phyloP scores from a whole-genome alignment of 2,888 invertebrate genomes.

The Galerucella pusilla region DNA sequence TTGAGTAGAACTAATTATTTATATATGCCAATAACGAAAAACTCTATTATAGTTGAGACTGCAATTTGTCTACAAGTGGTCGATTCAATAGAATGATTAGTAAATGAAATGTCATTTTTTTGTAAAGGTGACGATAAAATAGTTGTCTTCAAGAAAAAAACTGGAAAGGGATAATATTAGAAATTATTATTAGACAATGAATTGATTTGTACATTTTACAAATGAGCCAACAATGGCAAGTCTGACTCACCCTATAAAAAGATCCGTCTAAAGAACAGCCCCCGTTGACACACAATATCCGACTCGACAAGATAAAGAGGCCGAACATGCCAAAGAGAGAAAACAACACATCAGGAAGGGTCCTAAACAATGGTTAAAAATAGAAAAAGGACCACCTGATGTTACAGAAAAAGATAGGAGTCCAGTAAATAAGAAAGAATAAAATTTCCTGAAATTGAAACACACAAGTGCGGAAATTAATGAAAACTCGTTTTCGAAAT shows the following conservation, averaged over 20 bases:
- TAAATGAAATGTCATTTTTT: no score
- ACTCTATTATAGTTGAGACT: no score
- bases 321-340: constrained; percentile 31
- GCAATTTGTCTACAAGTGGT: no score
- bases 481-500: constrained; percentile 21
- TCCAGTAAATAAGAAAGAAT: constrained; percentile 29
- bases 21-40: no score
- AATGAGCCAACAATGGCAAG: constrained; percentile 24
- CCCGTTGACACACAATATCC: constrained; percentile 51
- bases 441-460: constrained; percentile 24
- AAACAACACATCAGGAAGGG: constrained; percentile 24
- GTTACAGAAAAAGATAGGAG: constrained; percentile 25
- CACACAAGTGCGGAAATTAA: constrained; percentile 26
- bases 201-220: constrained; percentile 27
- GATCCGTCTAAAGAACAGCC: constrained; percentile 37
- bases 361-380: constrained; percentile 38
- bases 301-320: constrained; percentile 32
- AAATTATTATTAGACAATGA: constrained; percentile 18
- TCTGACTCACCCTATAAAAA: constrained; percentile 33
- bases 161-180: constrained; percentile 4
- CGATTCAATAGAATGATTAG: no score
- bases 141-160: neutral
- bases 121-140: no score
- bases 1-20: no score
- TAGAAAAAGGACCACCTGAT: constrained; percentile 37